Evolutionary conservation across 1,140 invertebrate genomes (phyloP).

Genomic region (Paramacrobiotus metropolitanus): DNA sequence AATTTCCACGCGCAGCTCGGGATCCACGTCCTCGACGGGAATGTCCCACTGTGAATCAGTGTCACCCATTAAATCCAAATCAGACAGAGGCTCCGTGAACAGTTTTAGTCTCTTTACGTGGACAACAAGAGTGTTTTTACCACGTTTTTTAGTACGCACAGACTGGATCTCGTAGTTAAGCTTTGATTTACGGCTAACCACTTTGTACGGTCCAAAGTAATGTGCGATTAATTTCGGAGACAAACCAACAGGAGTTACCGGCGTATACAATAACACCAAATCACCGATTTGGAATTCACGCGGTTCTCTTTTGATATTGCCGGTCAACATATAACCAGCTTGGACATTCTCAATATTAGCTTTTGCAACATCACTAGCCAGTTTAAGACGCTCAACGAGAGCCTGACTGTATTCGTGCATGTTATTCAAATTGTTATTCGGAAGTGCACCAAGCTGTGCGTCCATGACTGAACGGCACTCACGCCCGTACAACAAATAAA

Average conservation of each 20-base stretch:
- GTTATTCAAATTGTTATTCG: background rate
- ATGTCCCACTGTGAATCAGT: background rate
- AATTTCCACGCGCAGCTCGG: background rate
- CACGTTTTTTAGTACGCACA: background rate
- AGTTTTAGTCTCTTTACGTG: background rate
- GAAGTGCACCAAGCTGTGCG: background rate
- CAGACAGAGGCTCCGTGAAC: background rate
- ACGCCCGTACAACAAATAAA: background rate
- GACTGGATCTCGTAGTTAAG: background rate
- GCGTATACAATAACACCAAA: background rate
- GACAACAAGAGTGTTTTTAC: background rate
- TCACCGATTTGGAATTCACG: background rate
- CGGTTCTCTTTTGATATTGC: background rate
- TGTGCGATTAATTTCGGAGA: background rate
- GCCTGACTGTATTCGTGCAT: background rate
- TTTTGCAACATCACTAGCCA: background rate
- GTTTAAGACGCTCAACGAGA: background rate
- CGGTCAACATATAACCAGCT: background rate
- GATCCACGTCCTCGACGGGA: background rate
- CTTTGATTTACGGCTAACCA: background rate
- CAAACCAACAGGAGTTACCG: background rate
- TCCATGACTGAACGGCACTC: background rate
- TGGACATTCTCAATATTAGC: background rate
- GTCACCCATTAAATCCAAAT: background rate
- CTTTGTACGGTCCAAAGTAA: background rate